phyloP scores from a whole-genome alignment of 2,797 vertebrate species.

The Artibeus lituratus region DNA sequence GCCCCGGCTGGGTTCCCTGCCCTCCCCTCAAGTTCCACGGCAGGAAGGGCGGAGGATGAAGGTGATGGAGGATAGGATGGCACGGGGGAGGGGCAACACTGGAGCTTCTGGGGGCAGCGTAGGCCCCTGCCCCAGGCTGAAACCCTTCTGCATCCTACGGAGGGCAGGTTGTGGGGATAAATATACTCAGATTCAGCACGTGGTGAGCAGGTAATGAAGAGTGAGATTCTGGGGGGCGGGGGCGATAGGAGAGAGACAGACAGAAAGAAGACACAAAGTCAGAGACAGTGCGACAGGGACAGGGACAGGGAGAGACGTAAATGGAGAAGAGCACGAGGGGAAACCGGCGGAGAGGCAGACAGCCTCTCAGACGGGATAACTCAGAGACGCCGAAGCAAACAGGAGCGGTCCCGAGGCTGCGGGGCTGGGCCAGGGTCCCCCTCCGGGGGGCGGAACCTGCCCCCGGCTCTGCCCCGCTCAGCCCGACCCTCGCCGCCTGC shows the following conservation, averaged over 20 bases:
- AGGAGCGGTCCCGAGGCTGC: not conserved
- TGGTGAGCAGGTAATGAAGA: not conserved
- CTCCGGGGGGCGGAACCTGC: not conserved
- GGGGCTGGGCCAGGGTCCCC: not conserved
- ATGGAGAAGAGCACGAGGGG: not conserved
- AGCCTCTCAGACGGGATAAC: not conserved
- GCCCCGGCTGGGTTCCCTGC: not conserved
- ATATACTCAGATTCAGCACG: not conserved
- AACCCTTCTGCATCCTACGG: not conserved
- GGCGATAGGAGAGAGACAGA: not conserved
- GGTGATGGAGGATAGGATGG: not conserved
- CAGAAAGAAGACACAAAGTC: not conserved
- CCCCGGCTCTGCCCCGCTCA: not conserved
- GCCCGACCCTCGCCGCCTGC: slow-evolving; percentile 21
- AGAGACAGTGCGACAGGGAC: not conserved
- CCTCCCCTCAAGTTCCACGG: not conserved
- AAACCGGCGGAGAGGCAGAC: not conserved
- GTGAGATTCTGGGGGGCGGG: not conserved
- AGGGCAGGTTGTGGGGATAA: not conserved
- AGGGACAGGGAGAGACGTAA: not conserved
- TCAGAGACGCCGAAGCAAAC: not conserved
- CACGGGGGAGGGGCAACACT: not conserved
- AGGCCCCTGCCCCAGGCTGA: not conserved
- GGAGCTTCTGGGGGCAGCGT: not conserved
- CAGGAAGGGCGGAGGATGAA: not conserved